Evolutionary conservation across 2,113 vertebrate genomes (phyloP), one percentile per base, ranked within the genome.

Genomic region (Acanthisitta chloris): DNA sequence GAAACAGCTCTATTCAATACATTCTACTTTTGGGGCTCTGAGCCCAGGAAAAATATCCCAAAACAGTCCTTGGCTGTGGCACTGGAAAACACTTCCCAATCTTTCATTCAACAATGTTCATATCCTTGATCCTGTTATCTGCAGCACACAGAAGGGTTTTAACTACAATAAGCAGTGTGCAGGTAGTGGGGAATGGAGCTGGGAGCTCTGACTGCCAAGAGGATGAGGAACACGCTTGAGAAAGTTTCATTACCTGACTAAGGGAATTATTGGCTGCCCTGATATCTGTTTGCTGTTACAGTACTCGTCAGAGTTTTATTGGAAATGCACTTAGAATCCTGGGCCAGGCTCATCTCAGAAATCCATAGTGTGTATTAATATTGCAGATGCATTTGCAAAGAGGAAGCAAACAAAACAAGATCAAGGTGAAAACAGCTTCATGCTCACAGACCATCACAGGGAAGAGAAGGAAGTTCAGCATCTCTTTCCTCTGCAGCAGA

Each of bases 101-200:
- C 72, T 73, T 76, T 74, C 81, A 40, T 11, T 86, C 31, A 83
- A 83, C 92, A 96, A 90, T 52, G 76, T 46, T 48, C 82, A 40
- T 38, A 80, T 88, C 93, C 93, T 90, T 69, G 62, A 78, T 92
- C 59, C 80, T 45, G 67, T 94, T 96, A 96, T 95, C 92, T 93
- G 72, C 34, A 88, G 45, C 79, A 61, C 43, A 51, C 90, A 95
- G 93, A 88, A 90, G 85, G 88, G 73, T 28, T 88, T 79, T n/a
- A 71, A 72, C 43, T 59, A 86, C 80, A 94, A 52, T 86, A 38
- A 83, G 52, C 9, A 6, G 19, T 8, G 48, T 45, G 82, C 67
- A 81, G 91, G 92, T 83, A 86, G 40, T 67, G 6, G 1, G 40
- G 59, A 80, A n/a, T 3, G 8, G 24, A 67, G 58, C 46, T 59